These are phyloP conservation scores for Yponomeuta malinellus DNA, from an alignment of 2,888 invertebrate genomes.

Conservation along the genomic window DNA sequence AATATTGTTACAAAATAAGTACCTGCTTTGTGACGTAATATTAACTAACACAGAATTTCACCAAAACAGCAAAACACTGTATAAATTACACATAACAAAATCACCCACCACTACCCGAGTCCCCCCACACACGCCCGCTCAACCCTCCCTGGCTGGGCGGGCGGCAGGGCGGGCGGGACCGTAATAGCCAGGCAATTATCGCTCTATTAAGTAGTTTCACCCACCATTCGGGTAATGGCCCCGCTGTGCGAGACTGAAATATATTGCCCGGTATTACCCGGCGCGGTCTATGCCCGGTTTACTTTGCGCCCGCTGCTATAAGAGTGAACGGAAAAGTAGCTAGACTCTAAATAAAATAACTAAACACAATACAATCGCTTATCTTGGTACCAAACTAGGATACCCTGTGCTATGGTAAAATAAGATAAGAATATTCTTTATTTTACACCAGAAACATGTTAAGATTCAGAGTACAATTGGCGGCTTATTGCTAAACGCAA, in stretches of 20 bases:
- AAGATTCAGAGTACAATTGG: too few species aligned
- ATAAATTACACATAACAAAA: constrained; percentile 1
- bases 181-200: constrained; percentile 64
- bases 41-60: constrained; percentile 1
- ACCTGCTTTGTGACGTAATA: too few species aligned
- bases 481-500: too few species aligned
- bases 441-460: too few species aligned
- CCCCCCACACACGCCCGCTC: background rate
- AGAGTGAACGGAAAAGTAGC: background rate
- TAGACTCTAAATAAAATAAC: background rate
- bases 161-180: constrained; percentile 26
- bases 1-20: too few species aligned
- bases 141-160: background rate
- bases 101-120: background rate
- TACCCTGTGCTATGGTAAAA: too few species aligned
- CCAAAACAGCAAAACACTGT: constrained; percentile 18
- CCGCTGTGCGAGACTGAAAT: constrained; percentile 31
- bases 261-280: constrained; percentile 17
- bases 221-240: constrained; percentile 37
- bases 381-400: too few species aligned
- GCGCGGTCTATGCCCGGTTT: background rate
- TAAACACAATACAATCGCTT: too few species aligned
- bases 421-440: too few species aligned
- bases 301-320: background rate
- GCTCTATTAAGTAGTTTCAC: constrained; percentile 62